These are phyloP conservation scores for Drosophila seguyi DNA, from an alignment of 1,140 invertebrate genomes.

Conservation along the genomic window DNA sequence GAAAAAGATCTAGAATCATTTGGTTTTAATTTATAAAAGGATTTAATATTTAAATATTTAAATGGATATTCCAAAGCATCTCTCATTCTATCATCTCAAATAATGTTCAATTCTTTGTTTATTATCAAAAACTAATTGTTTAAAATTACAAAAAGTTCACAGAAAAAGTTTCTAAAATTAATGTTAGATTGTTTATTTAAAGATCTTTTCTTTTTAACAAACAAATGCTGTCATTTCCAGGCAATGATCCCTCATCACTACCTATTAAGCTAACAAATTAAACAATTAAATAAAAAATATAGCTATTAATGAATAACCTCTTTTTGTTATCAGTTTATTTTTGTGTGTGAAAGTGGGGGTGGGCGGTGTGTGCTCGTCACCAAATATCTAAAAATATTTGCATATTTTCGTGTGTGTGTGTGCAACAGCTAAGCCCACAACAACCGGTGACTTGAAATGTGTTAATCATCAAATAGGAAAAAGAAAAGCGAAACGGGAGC, in stretches of 20 bases:
- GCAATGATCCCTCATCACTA: neutral
- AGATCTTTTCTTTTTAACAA: neutral
- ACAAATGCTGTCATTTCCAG: neutral
- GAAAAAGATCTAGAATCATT: neutral
- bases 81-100: neutral
- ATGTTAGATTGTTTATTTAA: neutral
- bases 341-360: neutral
- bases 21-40: neutral
- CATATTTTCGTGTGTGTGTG: slow-evolving; percentile 2
- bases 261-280: neutral
- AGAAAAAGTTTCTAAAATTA: neutral
- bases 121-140: neutral
- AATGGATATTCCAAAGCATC: neutral
- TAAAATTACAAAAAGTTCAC: neutral
- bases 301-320: too few species aligned
- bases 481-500: slow-evolving; percentile 38
- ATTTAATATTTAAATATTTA: neutral
- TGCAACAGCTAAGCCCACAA: slow-evolving; percentile 10
- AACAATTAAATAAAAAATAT: too few species aligned
- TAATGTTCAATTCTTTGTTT: neutral
- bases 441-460: slow-evolving; percentile 54
- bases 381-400: slow-evolving; percentile 17
- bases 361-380: slow-evolving; percentile 1
- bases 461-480: slow-evolving; percentile 69
- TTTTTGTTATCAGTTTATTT: slow-evolving; percentile 5